phyloP scores from a whole-genome alignment of 1,140 invertebrate species.

The Dendrolimus punctatus region DNA sequence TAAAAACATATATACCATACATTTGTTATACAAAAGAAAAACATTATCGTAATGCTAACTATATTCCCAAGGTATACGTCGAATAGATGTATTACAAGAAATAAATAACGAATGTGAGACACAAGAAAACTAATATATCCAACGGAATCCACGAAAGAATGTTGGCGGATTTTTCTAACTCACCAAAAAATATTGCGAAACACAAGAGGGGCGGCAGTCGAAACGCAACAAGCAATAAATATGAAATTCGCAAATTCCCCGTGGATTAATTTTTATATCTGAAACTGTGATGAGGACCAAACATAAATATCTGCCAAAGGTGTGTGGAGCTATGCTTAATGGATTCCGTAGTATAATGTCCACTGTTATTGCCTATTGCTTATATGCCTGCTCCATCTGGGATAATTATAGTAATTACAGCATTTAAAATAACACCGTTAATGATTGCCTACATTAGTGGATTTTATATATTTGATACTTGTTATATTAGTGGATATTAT shows the following conservation, averaged over 20 bases:
- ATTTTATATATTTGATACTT: no score
- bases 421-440: no score
- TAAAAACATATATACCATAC: no score
- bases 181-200: slow-evolving; percentile 11
- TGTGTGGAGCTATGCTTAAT: no score
- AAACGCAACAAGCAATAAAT: slow-evolving; percentile 10
- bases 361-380: no score
- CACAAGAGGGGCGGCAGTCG: slow-evolving; percentile 3
- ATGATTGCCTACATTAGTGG: no score
- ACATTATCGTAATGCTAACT: background rate
- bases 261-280: slow-evolving; percentile 13
- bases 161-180: slow-evolving; percentile 7
- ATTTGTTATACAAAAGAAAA: no score
- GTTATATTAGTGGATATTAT: no score
- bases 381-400: no score
- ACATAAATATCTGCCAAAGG: background rate
- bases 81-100: slow-evolving; percentile 8
- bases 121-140: slow-evolving; percentile 17
- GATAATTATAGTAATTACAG: no score
- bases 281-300: slow-evolving; percentile 10
- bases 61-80: slow-evolving; percentile 4
- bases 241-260: slow-evolving; percentile 13
- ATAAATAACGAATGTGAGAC: slow-evolving; percentile 12
- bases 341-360: no score
- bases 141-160: slow-evolving; percentile 9